Base-by-base conservation (phyloP, 2,888 invertebrate genomes). In the Eupithecia pulchellata region DNA sequence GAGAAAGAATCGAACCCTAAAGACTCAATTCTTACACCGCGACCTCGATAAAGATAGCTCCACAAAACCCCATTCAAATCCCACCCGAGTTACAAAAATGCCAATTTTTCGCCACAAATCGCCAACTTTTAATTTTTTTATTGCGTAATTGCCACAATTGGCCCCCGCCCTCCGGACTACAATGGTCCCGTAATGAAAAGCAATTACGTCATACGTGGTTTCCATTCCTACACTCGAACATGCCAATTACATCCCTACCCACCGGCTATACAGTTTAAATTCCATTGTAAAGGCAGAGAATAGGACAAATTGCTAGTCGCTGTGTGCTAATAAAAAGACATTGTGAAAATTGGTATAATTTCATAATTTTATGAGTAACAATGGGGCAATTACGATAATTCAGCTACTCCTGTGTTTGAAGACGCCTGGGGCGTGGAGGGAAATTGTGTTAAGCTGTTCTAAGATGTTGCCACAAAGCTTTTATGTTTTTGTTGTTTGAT, bases 131-230 rank as follows among this genome's bases (percentile, higher is more conserved):
- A 89, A 85, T 92, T 91, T 91, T 92, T 92, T 91, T 91, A 90
- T 91, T 89, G 89, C 89, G 91, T 92, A 93, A 93, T 91, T 89
- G 86, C 87, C 86, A 86, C 93, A 92, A 92, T 93, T 92, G 42
- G 76, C 58, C 76, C 77, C 79, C 81, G 74, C 81, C 30, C 85
- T 81, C 82, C 83, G 82, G 86, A 89, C 88, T 88, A 90, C 90
- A 90, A 92, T 91, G 85, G 91, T 79, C 81, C 79, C 86, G 90
- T 93, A 93, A 93, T 93, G 93, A 93, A 92, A 90, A 92, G 93
- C 93, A 93, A 93, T 93, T 93, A 93, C 92, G 86, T 52, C 92
- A 92, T 92, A 93, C 93, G 93, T 92, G 93, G 91, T 88, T 86
- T 86, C 85, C 89, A 86, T 86, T 81, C 84, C 80, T 79, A 62